These are phyloP conservation scores for Megaptera novaeangliae DNA, from an alignment of 2,113 vertebrate genomes.

Conservation along the genomic window DNA sequence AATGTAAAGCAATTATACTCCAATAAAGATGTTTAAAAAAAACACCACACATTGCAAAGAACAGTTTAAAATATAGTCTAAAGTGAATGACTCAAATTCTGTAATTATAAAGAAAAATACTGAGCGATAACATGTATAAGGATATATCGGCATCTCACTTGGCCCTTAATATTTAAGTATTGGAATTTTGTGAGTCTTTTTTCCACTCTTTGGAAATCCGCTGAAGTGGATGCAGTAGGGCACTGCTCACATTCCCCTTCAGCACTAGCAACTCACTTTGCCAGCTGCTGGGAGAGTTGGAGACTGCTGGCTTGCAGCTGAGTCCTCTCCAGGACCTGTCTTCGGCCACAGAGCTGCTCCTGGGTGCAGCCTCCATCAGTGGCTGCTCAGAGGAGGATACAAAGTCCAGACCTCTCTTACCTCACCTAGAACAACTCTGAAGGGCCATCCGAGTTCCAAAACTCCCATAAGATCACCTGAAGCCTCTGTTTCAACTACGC, in stretches of 20 bases:
- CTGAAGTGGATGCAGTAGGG: neutral
- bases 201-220: neutral
- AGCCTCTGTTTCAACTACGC: neutral
- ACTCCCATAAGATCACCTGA: neutral
- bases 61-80: neutral
- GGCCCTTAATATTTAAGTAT: neutral
- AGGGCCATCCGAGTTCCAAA: neutral
- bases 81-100: neutral
- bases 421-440: neutral
- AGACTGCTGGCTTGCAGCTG: constrained; percentile 23
- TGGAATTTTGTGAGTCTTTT: neutral
- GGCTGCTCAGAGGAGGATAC: neutral
- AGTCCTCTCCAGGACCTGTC: neutral
- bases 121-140: neutral
- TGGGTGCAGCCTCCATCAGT: neutral
- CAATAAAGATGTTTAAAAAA: neutral
- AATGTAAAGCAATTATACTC: too few relatives aligned
- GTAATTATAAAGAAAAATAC: neutral
- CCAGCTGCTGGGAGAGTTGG: neutral
- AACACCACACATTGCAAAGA: neutral
- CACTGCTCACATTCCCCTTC: neutral
- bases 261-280: neutral
- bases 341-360: neutral
- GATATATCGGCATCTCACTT: neutral
- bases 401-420: neutral